A percentile compares a stretch with the other conserved stretches of the same genome.
These are phyloP conservation scores for Caenorhabditis zanzibari DNA, from an alignment of 2,888 invertebrate species.

Conservation along the genomic window DNA sequence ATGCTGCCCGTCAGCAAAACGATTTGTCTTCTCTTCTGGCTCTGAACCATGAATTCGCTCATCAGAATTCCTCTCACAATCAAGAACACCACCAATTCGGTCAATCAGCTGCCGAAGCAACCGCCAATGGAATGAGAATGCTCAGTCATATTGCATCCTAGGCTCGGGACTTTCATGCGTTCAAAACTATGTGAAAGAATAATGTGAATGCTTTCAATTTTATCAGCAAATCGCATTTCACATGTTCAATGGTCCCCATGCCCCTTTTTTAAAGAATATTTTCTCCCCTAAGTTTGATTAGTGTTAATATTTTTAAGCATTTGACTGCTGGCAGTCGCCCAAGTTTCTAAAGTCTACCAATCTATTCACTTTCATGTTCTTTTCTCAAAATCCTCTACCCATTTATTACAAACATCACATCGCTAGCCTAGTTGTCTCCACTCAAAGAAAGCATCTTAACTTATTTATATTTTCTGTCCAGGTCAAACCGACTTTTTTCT, in stretches of 20 bases:
- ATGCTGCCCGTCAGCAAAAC: conserved; percentile 26
- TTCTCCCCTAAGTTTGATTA: background rate
- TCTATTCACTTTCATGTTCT: conserved; percentile 15
- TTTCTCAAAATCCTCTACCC: background rate
- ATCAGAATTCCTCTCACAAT: conserved; percentile 2
- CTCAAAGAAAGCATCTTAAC: background rate
- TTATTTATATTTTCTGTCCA: conserved; percentile 18
- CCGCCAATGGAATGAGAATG: conserved; percentile 57
- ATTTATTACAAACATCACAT: conserved; percentile 4
- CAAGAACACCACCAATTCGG: conserved; percentile 18
- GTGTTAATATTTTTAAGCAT: background rate
- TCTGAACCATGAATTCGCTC: conserved; percentile 36
- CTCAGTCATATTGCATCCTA: conserved; percentile 53
- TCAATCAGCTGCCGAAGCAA: conserved; percentile 48
- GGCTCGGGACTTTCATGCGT: background rate
- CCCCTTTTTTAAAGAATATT: too few species aligned
- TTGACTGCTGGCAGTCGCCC: conserved; percentile 16
- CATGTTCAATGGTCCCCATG: too few species aligned
- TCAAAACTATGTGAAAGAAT: too few species aligned
- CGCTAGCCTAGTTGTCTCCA: conserved; percentile 36
- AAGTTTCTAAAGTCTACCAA: background rate
- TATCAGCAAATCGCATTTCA: too few species aligned
- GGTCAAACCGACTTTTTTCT: conserved; percentile 7
- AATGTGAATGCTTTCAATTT: too few species aligned
- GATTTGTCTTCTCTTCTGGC: conserved; percentile 47